phyloP scores from a whole-genome alignment of 2,113 vertebrate genomes.

The Echinops telfairi region DNA sequence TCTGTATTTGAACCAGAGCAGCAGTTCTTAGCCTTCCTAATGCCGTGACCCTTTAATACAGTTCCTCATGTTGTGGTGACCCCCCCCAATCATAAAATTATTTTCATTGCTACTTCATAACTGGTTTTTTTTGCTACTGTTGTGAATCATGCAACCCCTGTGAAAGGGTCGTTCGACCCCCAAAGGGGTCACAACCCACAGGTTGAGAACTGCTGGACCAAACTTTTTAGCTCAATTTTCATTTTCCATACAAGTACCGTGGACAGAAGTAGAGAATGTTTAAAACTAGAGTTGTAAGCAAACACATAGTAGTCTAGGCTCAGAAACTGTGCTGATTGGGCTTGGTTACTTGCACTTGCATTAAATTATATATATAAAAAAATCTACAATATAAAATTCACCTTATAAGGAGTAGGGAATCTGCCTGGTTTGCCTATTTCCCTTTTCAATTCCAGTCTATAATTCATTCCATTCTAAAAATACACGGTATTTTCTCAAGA shows the following conservation, averaged over 20 bases:
- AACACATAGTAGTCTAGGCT: not conserved
- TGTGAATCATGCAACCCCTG: no score
- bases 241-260: not conserved
- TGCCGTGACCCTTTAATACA: no score
- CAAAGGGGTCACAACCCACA: no score
- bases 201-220: no score
- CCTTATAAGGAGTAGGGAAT: not conserved
- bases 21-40: no score
- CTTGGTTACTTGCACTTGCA: not conserved
- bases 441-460: not conserved
- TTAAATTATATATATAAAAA: not conserved
- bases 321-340: not conserved
- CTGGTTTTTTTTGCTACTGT: no score
- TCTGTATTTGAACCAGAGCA: not conserved
- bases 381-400: not conserved
- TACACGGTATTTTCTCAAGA: not conserved
- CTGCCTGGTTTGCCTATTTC: not conserved
- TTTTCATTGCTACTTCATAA: no score
- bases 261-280: not conserved
- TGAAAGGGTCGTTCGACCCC: no score
- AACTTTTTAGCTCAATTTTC: not conserved
- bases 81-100: no score
- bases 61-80: no score
- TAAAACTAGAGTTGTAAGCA: slow-evolving; percentile 22
- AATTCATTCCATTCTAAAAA: slow-evolving; percentile 19